These are phyloP conservation scores for Ephydatia muelleri DNA, from an alignment of 37 sponge, comb jelly and placozoan genomes.

Conservation along the genomic window DNA sequence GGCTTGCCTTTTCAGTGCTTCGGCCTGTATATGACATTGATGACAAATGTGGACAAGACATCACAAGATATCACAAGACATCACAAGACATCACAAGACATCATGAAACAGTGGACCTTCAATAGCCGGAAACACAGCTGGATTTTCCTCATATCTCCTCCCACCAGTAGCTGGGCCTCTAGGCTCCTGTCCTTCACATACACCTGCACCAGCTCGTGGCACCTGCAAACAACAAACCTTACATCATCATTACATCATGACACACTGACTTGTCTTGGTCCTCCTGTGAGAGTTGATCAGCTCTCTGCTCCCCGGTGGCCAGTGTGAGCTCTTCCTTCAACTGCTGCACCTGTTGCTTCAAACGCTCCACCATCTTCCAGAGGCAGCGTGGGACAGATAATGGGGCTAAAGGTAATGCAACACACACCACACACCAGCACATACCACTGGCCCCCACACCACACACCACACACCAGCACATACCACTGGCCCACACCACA, in stretches of 20 bases:
- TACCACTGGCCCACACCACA: too few relatives aligned
- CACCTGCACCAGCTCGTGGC: constrained; percentile 62
- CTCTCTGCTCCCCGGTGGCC: constrained; percentile 88
- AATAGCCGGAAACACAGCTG: constrained; percentile 83
- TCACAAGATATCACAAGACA: neutral
- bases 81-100: neutral
- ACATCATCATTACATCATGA: neutral
- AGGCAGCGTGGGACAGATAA: neutral
- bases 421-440: neutral
- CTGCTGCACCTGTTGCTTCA: constrained; percentile 84
- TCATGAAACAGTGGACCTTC: constrained; percentile 50
- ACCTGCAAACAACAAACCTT: constrained; percentile 52
- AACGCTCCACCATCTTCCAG: constrained; percentile 71
- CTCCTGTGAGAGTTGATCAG: constrained; percentile 81
- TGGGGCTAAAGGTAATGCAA: neutral
- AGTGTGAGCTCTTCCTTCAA: constrained; percentile 86
- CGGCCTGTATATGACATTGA: constrained; percentile 1
- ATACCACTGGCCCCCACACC: too few relatives aligned
- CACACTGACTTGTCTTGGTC: constrained; percentile 74
- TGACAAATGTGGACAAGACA: neutral
- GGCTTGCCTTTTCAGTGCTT: neutral
- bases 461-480: too few relatives aligned
- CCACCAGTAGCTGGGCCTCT: constrained; percentile 77
- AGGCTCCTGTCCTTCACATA: constrained; percentile 71
- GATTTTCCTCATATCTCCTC: constrained; percentile 94